Conservation (phyloP, 2,888 invertebrate genomes). For the Ditula angustiorana region DNA sequence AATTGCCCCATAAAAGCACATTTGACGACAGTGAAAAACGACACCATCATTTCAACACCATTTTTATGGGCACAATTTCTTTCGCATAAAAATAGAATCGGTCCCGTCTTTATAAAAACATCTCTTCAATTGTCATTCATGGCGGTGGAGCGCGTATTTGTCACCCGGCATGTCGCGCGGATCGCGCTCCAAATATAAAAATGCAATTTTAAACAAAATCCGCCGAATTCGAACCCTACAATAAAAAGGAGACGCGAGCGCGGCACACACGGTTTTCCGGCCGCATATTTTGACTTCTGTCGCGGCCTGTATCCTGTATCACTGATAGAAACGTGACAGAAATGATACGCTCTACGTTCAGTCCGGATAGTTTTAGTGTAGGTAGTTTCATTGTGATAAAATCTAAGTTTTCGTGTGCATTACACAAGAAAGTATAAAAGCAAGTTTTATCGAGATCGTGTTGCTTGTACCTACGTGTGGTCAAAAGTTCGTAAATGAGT, state of each 20-base stretch:
- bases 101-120: conserved; percentile 81
- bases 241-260: conserved; percentile 78
- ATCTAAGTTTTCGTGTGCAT: neutral
- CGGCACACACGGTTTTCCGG: conserved; percentile 60
- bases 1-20: conserved; percentile 79
- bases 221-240: conserved; percentile 74
- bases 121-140: conserved; percentile 86
- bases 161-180: conserved; percentile 78
- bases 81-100: conserved; percentile 83
- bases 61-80: conserved; percentile 84
- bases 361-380: neutral
- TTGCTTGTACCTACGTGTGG: too few species aligned
- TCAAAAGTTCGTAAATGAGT: too few species aligned
- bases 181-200: conserved; percentile 84
- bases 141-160: conserved; percentile 82
- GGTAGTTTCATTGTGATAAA: neutral
- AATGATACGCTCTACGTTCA: conserved; percentile 11
- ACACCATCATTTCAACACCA: conserved; percentile 82
- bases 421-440: too few species aligned
- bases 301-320: conserved; percentile 35
- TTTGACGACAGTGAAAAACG: conserved; percentile 82
- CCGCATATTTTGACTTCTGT: conserved; percentile 51
- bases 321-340: conserved; percentile 36
- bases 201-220: conserved; percentile 85
- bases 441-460: too few species aligned